Evolutionary conservation across 2,888 invertebrate species (phyloP).

Genomic region (Carcina quercana): DNA sequence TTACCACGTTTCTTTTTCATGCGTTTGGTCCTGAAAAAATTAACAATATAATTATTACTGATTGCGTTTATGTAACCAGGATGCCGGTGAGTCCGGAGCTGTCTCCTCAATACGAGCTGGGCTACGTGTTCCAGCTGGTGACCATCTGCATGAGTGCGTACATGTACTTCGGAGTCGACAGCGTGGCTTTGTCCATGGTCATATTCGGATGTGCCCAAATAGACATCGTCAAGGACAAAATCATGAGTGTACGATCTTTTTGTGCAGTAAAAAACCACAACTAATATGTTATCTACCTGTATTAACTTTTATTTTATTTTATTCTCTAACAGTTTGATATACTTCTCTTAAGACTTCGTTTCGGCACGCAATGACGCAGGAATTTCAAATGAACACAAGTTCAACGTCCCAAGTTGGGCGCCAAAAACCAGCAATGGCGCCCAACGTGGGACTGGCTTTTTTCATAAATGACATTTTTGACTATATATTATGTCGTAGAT

Average conservation of each 20-base stretch:
- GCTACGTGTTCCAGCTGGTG: constrained; percentile 47
- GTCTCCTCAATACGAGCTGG: constrained; percentile 47
- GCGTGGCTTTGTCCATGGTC: constrained; percentile 52
- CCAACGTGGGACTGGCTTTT: neutral
- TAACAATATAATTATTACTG: too few species aligned
- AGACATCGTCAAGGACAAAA: constrained; percentile 55
- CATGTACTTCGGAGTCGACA: constrained; percentile 65
- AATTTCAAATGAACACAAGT: too few species aligned
- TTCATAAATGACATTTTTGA: neutral
- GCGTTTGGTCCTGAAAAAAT: too few species aligned
- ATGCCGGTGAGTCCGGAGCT: constrained; percentile 49
- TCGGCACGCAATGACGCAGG: too few species aligned
- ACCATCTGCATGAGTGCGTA: constrained; percentile 58
- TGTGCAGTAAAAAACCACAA: constrained; percentile 18
- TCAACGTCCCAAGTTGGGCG: too few species aligned
- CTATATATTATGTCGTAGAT: constrained; percentile 12
- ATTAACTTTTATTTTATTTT: too few species aligned
- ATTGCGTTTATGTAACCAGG: too few species aligned
- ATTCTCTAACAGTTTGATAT: neutral
- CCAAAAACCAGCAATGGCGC: neutral
- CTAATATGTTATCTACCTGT: neutral
- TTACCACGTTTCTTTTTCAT: too few species aligned
- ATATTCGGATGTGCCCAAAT: constrained; percentile 61
- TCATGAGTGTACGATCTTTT: constrained; percentile 50
- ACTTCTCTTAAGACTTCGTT: too few species aligned